phyloP scores from a whole-genome alignment of 2,888 invertebrate genomes.

The Nemotelus nigrinus region DNA sequence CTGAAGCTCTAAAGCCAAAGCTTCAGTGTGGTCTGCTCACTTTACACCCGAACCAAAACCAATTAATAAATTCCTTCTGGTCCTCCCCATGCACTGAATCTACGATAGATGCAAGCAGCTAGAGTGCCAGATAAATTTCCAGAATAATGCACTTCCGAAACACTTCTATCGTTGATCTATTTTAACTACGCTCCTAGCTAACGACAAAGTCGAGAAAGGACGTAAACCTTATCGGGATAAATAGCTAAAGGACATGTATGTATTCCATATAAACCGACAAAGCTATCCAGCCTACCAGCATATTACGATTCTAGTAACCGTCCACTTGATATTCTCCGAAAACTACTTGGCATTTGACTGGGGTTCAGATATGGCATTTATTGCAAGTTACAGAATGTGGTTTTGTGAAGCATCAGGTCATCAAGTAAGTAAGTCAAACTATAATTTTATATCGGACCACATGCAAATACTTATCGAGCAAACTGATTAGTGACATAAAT shows the following conservation, averaged over 20 bases:
- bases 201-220: neutral
- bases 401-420: no score
- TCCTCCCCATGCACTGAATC: neutral
- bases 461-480: no score
- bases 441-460: no score
- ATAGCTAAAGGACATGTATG: neutral
- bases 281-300: conserved; percentile 5
- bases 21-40: conserved; percentile 18
- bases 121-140: neutral
- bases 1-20: conserved; percentile 14
- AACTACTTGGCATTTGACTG: no score
- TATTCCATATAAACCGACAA: neutral
- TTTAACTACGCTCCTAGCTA: neutral
- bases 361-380: no score
- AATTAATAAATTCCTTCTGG: conserved; percentile 39
- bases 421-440: no score
- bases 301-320: neutral
- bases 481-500: no score
- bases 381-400: no score
- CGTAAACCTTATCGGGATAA: neutral
- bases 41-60: conserved; percentile 26
- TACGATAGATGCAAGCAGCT: no score
- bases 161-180: conserved; percentile 6
- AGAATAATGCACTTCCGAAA: neutral
- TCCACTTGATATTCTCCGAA: no score